Base-by-base conservation (phyloP, 2,888 invertebrate species). In the Meiosimyza decipiens region DNA sequence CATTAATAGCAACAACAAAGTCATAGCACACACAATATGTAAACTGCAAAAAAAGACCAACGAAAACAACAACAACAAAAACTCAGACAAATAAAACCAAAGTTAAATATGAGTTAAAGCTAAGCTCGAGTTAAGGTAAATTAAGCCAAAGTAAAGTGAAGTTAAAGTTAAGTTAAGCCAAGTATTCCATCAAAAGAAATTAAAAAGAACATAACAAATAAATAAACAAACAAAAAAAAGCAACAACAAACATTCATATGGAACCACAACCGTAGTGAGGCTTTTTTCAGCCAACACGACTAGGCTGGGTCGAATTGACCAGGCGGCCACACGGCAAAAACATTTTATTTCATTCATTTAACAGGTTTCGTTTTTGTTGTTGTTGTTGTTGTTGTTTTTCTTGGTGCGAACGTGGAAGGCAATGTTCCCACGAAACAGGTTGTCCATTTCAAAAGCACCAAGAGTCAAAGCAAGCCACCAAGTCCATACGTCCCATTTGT, bases 271-370 rank as follows among this genome's bases (percentile, higher is more conserved):
- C 69, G 62, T 54, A 52, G 65, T 65, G 62, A 72, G 71, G 70
- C 70, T 70, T 74, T 28, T 51, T 74, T 72, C 67, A 74, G 71
- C 73, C 40, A 40, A 40, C 40, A 40, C 40, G 40, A 40, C 40
- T 40, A 40, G 40, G 40, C 40, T 40, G 40, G 40, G 40, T 40
- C 40, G 22, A 22, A 55, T n/a, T n/a, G n/a, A 18, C 11, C 63
- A 49, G 68, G 63, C 54, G 68, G 65, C 60, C 33, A 22, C 18
- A 51, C 59, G 68, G 57, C 76, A 85, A 83, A 82, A 85, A 85
- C 85, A 86, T 86, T 86, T 85, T 82, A 86, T 86, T 85, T 86
- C 85, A 85, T 85, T 85, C 86, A 86, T 86, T 85, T 85, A 86
- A 85, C 85, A 85, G 85, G 85, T 85, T 85, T 84, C 86, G 85